phyloP scores from a whole-genome alignment of 2,888 invertebrate species.

The Euphydryas editha region DNA sequence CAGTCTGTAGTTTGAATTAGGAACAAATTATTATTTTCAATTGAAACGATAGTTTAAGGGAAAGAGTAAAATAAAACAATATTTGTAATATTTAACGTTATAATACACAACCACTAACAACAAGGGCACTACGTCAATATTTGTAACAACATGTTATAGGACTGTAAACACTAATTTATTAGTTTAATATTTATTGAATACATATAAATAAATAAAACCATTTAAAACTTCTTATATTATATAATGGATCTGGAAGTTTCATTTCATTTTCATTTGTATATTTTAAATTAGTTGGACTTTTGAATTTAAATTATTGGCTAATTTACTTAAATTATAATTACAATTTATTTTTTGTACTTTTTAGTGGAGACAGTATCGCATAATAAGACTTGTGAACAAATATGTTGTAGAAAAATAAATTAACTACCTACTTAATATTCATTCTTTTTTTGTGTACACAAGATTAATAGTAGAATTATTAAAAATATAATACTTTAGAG shows the following conservation, averaged over 20 bases:
- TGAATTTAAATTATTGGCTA: background rate
- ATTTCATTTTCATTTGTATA: constrained; percentile 16
- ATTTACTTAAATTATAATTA: background rate
- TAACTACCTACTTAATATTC: background rate
- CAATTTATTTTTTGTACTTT: background rate
- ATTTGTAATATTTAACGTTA: constrained; percentile 24
- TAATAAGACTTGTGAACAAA: background rate
- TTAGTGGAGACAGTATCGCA: background rate
- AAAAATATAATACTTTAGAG: constrained; percentile 11
- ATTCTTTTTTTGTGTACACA: background rate
- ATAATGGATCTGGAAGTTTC: constrained; percentile 13
- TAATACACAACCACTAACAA: constrained; percentile 37
- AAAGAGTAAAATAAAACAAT: constrained; percentile 21
- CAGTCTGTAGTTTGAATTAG: too few species aligned
- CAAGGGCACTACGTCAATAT: constrained; percentile 23
- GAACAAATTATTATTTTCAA: too few species aligned
- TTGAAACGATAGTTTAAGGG: too few species aligned
- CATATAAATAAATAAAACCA: constrained; percentile 3
- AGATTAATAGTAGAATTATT: background rate
- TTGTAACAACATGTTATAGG: constrained; percentile 19
- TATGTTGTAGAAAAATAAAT: constrained; percentile 3
- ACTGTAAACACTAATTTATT: constrained; percentile 8
- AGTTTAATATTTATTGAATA: constrained; percentile 9
- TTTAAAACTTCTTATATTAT: constrained; percentile 14
- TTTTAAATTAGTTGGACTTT: background rate